Evolutionary conservation across 2,888 invertebrate species (phyloP).

Genomic region (Lasioglossum morio): DNA sequence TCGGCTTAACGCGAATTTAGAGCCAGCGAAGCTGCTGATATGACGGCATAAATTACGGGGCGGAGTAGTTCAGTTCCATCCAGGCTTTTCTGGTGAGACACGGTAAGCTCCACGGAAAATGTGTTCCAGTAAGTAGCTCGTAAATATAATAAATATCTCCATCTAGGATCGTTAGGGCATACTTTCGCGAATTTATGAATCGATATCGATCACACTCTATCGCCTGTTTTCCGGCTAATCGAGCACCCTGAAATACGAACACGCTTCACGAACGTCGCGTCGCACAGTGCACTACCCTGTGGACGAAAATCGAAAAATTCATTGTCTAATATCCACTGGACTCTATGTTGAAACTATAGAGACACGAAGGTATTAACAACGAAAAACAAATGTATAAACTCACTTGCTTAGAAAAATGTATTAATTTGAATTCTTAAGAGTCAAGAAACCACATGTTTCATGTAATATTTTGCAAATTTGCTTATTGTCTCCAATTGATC

Average conservation of each 20-base stretch:
- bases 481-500: too few species aligned
- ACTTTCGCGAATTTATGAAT: conserved; percentile 42
- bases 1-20: conserved; percentile 30
- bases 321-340: too few species aligned
- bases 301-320: too few species aligned
- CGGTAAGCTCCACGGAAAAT: conserved; percentile 37
- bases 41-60: conserved; percentile 45
- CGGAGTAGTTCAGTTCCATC: conserved; percentile 33
- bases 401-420: too few species aligned
- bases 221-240: conserved; percentile 39
- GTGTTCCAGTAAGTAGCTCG: conserved; percentile 47
- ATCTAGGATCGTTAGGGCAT: conserved; percentile 32
- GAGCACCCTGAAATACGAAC: background rate
- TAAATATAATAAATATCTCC: conserved; percentile 53
- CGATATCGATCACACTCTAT: conserved; percentile 21
- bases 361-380: too few species aligned
- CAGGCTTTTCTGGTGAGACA: conserved; percentile 35
- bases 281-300: too few species aligned
- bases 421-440: too few species aligned
- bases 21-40: conserved; percentile 27
- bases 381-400: too few species aligned
- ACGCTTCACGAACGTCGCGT: too few species aligned
- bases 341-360: too few species aligned
- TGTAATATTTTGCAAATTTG: too few species aligned
- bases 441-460: too few species aligned